These are phyloP conservation scores for Apus apus DNA, from an alignment of 2,113 vertebrate genomes.

Conservation along the genomic window DNA sequence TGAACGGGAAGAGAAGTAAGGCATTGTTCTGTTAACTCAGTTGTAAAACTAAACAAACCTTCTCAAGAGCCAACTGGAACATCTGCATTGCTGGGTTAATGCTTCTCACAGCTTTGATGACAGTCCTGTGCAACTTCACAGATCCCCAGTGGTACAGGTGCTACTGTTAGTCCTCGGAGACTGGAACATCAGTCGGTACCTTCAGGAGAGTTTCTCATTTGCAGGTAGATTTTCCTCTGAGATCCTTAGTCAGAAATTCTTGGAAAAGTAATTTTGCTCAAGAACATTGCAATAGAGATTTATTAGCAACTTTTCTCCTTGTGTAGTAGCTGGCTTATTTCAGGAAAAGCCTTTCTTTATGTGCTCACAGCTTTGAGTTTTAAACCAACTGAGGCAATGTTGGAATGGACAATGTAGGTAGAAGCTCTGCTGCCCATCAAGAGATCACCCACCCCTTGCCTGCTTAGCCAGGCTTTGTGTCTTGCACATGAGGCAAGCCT, in stretches of 20 bases:
- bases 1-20: background rate
- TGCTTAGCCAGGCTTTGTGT: background rate
- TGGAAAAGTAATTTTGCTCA: background rate
- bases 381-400: background rate
- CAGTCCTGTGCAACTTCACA: background rate
- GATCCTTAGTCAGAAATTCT: background rate
- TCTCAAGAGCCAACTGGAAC: background rate
- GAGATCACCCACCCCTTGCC: background rate
- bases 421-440: background rate
- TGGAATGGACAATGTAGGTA: accelerated
- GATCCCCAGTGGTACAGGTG: accelerated
- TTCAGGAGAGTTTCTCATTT: background rate
- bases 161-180: background rate
- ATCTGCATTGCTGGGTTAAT: background rate
- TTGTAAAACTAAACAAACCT: background rate
- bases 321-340: background rate
- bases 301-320: background rate
- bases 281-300: background rate
- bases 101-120: background rate
- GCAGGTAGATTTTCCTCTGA: background rate
- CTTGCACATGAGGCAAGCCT: background rate
- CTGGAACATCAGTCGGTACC: background rate
- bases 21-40: background rate
- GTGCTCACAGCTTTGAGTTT: background rate
- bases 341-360: background rate